Conservation (phyloP, 2,113 vertebrate genomes). For the Gasterosteus aculeatus region DNA sequence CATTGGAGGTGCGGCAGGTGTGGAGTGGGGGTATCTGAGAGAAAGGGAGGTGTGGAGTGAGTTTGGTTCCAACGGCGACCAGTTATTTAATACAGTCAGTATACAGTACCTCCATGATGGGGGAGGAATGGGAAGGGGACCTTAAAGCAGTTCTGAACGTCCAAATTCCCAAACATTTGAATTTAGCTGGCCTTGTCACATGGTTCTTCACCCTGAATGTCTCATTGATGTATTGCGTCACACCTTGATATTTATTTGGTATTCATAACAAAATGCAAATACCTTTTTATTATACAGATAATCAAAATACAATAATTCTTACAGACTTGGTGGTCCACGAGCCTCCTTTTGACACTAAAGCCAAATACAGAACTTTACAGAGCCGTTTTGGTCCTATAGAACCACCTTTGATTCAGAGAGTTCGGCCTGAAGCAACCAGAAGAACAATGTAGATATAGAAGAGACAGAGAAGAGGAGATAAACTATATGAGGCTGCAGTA, state of each 20-base stretch:
- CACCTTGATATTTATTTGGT: neutral
- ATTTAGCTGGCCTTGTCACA: neutral
- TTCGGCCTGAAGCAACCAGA: neutral
- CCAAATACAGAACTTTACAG: neutral
- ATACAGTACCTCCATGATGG: too few relatives aligned
- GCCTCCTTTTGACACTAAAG: neutral
- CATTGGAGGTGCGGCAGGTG: too few relatives aligned
- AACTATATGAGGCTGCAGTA: slow-evolving; percentile 33
- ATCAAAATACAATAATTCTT: neutral
- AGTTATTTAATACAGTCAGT: too few relatives aligned
- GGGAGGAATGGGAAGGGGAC: too few relatives aligned
- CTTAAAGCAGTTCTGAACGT: neutral
- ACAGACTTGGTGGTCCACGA: neutral
- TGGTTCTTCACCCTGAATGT: neutral
- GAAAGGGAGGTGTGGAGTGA: too few relatives aligned
- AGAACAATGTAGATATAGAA: slow-evolving; percentile 32
- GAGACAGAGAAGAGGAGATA: slow-evolving; percentile 27
- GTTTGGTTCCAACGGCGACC: too few relatives aligned
- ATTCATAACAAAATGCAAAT: neutral
- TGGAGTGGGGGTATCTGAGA: too few relatives aligned
- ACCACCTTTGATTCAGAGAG: slow-evolving; percentile 12
- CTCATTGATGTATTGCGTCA: neutral
- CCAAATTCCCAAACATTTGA: neutral
- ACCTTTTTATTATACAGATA: slow-evolving; percentile 2
- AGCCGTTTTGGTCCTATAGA: neutral